Conservation (phyloP, 1,140 invertebrate species). For the Diorhabda sublineata region DNA sequence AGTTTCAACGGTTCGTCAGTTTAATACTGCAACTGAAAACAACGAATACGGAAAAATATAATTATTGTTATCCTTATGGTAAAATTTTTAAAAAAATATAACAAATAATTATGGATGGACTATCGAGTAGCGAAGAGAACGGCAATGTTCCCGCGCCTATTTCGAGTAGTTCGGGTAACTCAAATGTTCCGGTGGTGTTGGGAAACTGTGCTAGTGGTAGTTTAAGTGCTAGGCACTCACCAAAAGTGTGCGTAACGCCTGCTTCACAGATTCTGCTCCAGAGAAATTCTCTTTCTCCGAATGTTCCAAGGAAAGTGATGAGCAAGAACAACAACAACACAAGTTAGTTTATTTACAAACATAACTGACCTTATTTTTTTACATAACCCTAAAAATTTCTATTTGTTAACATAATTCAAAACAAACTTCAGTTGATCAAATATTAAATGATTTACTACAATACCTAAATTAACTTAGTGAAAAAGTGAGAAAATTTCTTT, state of each 20-base stretch:
- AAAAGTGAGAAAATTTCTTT: too few species aligned
- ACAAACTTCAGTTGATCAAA: too few species aligned
- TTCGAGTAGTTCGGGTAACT: constrained; percentile 14
- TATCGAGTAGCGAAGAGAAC: constrained; percentile 1
- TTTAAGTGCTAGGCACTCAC: constrained; percentile 42
- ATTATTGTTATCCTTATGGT: constrained; percentile 5
- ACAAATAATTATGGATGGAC: not conserved
- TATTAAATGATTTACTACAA: too few species aligned
- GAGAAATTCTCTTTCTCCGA: constrained; percentile 40
- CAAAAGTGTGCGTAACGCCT: constrained; percentile 36
- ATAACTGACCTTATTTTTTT: not conserved
- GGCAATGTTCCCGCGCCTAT: constrained; percentile 14
- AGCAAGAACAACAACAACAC: constrained; percentile 46
- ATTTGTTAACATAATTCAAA: too few species aligned
- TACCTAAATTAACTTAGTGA: too few species aligned
- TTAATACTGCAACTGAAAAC: constrained; percentile 19
- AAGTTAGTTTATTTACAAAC: constrained; percentile 29
- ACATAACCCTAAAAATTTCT: too few species aligned
- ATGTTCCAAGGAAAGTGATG: constrained; percentile 43
- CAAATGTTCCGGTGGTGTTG: constrained; percentile 21
- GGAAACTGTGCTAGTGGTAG: constrained; percentile 31
- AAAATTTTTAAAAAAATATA: not conserved
- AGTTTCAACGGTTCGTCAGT: constrained; percentile 29
- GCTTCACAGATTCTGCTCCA: constrained; percentile 29
- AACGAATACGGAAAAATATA: not conserved